A percentile compares a stretch with the other conserved stretches of the same genome.
These are phyloP conservation scores for Phymorhynchus buccinoides DNA, from an alignment of 1,140 invertebrate species.

Conservation along the genomic window DNA sequence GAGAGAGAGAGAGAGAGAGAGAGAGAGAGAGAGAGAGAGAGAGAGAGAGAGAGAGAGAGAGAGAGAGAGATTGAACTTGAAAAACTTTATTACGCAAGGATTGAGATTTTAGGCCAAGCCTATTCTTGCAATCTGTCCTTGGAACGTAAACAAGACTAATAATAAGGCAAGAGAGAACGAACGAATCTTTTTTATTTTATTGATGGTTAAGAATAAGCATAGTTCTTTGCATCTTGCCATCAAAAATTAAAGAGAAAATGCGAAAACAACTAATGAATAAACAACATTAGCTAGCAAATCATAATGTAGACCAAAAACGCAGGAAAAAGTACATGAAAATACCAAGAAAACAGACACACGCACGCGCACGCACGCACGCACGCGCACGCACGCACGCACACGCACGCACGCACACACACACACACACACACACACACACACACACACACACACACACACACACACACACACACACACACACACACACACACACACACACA, in stretches of 20 bases:
- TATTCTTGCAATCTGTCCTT: no score
- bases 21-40: no score
- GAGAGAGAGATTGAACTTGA: no score
- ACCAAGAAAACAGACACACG: background rate
- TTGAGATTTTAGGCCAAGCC: no score
- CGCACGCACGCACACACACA: background rate
- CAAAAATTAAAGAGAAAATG: background rate
- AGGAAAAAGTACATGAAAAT: background rate
- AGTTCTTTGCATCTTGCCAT: background rate
- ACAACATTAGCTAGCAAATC: no score
- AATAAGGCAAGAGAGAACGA: no score
- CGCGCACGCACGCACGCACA: background rate
- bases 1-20: no score
- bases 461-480: constrained; percentile 9
- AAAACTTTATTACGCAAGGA: no score
- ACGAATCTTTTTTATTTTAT: no score
- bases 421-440: background rate
- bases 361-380: background rate
- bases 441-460: background rate
- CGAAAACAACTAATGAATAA: background rate
- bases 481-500: background rate
- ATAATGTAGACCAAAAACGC: background rate
- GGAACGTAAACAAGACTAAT: no score
- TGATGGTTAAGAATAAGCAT: background rate
- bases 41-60: no score